These are phyloP conservation scores for Microchrysa polita DNA, from an alignment of 2,888 invertebrate genomes.

Conservation along the genomic window DNA sequence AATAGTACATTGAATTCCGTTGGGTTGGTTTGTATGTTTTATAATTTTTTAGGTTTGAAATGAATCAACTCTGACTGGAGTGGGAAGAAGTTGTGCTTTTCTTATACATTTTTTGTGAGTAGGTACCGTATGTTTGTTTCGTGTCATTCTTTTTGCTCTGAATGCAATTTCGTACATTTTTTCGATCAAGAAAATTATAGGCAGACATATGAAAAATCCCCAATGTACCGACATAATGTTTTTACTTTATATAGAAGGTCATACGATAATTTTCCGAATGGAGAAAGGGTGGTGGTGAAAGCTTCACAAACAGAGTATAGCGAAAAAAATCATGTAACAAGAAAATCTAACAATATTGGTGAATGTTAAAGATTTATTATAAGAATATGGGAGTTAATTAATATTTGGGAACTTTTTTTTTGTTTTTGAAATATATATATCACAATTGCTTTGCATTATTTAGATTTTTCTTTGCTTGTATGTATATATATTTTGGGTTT, in stretches of 20 bases:
- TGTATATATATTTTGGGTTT: not conserved
- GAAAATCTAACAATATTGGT: conserved; percentile 9
- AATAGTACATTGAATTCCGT: too few species aligned
- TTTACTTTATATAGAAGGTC: conserved; percentile 17
- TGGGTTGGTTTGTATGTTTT: too few species aligned
- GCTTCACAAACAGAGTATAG: not conserved
- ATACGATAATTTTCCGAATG: conserved; percentile 46
- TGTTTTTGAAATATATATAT: conserved; percentile 35
- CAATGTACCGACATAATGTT: not conserved
- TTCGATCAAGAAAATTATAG: not conserved
- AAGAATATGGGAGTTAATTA: conserved; percentile 3
- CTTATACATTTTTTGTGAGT: not conserved
- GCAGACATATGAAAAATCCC: not conserved
- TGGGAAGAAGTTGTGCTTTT: not conserved
- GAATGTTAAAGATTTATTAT: not conserved
- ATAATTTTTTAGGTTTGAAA: too few species aligned
- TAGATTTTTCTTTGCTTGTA: conserved; percentile 29
- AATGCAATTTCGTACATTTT: not conserved
- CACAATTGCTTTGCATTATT: conserved; percentile 46
- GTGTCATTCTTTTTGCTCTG: not conserved
- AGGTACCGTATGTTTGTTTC: too few species aligned
- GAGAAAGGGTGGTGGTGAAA: conserved; percentile 4
- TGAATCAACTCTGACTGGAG: not conserved
- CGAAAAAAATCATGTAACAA: not conserved
- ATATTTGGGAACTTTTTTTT: conserved; percentile 34